These are phyloP conservation scores for Pseudonaja textilis DNA, from an alignment of 2,113 vertebrate genomes.

Conservation along the genomic window DNA sequence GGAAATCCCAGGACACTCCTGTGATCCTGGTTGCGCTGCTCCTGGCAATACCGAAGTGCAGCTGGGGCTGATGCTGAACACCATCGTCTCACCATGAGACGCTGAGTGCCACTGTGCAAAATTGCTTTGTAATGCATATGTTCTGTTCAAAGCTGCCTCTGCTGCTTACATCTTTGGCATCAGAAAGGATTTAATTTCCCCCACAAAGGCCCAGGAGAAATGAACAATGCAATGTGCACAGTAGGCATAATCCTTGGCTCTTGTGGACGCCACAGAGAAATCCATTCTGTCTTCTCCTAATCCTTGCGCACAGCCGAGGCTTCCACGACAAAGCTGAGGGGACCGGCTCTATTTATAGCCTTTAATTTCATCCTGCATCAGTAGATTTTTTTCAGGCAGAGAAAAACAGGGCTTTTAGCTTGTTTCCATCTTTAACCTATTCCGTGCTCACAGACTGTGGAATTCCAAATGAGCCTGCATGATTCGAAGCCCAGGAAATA, in stretches of 20 bases:
- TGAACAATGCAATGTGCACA: slow-evolving; percentile 68
- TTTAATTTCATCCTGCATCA: slow-evolving; percentile 71
- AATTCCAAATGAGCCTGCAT: slow-evolving; percentile 55
- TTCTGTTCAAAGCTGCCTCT: slow-evolving; percentile 45
- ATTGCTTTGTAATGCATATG: slow-evolving; percentile 43
- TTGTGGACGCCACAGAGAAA: slow-evolving; percentile 71
- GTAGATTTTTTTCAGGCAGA: slow-evolving; percentile 67
- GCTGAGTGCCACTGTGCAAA: slow-evolving; percentile 45
- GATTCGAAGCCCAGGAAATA: slow-evolving; percentile 36
- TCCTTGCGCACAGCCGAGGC: slow-evolving; percentile 56
- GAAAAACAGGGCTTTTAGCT: slow-evolving; percentile 58
- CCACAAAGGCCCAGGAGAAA: slow-evolving; percentile 57
- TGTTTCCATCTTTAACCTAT: slow-evolving; percentile 67
- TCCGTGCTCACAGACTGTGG: slow-evolving; percentile 53
- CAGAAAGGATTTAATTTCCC: slow-evolving; percentile 63
- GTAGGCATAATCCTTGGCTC: slow-evolving; percentile 69
- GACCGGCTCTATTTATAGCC: slow-evolving; percentile 71
- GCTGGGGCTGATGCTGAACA: slow-evolving; percentile 25
- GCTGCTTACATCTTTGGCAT: slow-evolving; percentile 59
- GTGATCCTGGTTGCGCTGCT: background rate
- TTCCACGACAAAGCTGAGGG: slow-evolving; percentile 65
- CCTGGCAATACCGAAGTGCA: accelerated
- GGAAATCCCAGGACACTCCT: slow-evolving; percentile 26
- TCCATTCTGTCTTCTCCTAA: slow-evolving; percentile 71
- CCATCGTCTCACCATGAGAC: slow-evolving; percentile 23